Conservation (phyloP, 2,797 vertebrate genomes). For the Takifugu ocellatus region DNA sequence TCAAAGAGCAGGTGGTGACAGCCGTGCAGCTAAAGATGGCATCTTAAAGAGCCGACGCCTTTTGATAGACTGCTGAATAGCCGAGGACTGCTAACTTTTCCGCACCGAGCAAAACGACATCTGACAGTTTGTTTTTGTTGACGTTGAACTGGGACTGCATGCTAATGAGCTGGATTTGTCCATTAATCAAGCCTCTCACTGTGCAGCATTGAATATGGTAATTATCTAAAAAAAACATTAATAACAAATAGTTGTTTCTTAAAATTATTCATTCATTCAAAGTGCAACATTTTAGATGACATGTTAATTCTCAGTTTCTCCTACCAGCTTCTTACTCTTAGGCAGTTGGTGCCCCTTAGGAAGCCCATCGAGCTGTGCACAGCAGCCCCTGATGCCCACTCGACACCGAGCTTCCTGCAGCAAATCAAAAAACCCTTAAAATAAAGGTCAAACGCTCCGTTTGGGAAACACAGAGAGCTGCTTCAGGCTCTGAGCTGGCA, state of each 20-base stretch:
- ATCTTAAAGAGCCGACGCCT: conserved; percentile 37
- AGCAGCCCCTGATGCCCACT: conserved; percentile 27
- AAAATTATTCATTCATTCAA: too few relatives aligned
- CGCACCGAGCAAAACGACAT: conserved; percentile 26
- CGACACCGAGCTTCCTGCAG: conserved; percentile 43
- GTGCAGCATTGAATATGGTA: conserved; percentile 8
- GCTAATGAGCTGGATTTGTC: conserved; percentile 19
- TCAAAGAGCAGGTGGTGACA: conserved; percentile 41
- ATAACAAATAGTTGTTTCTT: background rate
- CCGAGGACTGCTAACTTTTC: conserved; percentile 14
- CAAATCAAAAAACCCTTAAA: conserved; percentile 52
- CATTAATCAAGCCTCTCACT: background rate
- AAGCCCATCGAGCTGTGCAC: conserved; percentile 12
- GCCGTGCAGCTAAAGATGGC: conserved; percentile 30
- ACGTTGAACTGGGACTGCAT: conserved; percentile 26
- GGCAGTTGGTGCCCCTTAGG: conserved; percentile 22
- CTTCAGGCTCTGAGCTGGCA: conserved; percentile 33
- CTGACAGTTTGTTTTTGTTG: conserved; percentile 41
- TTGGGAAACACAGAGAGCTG: conserved; percentile 54
- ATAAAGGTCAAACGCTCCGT: conserved; percentile 63
- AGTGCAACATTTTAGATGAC: too few relatives aligned
- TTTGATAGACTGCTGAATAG: conserved; percentile 39
- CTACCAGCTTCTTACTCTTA: conserved; percentile 9
- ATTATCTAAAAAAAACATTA: background rate
- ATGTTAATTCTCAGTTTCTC: too few relatives aligned